These are phyloP conservation scores for Antennarius maculatus DNA, from an alignment of 2,797 vertebrate species.

Conservation along the genomic window DNA sequence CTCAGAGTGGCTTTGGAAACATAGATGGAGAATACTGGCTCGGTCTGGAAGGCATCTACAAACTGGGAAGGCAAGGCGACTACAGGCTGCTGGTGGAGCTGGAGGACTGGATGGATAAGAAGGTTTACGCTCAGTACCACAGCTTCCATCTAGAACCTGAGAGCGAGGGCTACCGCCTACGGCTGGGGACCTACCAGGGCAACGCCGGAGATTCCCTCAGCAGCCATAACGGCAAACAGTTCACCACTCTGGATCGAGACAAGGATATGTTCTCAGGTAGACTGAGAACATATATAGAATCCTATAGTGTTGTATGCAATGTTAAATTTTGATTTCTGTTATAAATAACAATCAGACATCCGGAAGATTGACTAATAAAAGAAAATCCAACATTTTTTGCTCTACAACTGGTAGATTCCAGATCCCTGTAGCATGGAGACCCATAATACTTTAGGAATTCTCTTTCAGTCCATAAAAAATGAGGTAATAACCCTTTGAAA, in stretches of 20 bases:
- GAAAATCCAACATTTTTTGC: background rate
- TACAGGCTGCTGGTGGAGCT: constrained; percentile 94
- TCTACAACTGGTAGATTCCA: background rate
- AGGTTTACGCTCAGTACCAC: constrained; percentile 96
- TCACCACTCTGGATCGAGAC: constrained; percentile 95
- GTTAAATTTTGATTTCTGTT: background rate
- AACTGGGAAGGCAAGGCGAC: constrained; percentile 91
- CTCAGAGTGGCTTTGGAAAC: constrained; percentile 96
- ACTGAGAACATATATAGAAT: background rate
- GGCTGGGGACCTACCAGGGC: constrained; percentile 93
- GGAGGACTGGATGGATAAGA: constrained; percentile 98
- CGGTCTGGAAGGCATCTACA: constrained; percentile 92
- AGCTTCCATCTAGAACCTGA: constrained; percentile 95
- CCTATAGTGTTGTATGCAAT: background rate
- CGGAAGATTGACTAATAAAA: no score
- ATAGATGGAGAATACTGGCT: constrained; percentile 96
- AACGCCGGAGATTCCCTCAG: constrained; percentile 95
- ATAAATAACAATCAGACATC: background rate
- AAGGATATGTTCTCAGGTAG: constrained; percentile 91
- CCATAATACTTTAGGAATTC: background rate
- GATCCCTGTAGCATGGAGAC: background rate
- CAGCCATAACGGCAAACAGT: constrained; percentile 96
- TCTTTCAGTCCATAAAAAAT: constrained; percentile 1
- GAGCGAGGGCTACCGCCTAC: constrained; percentile 89
- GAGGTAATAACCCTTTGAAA: no score